Conservation (phyloP, 1,140 invertebrate genomes). For the Drosophila albomicans region DNA sequence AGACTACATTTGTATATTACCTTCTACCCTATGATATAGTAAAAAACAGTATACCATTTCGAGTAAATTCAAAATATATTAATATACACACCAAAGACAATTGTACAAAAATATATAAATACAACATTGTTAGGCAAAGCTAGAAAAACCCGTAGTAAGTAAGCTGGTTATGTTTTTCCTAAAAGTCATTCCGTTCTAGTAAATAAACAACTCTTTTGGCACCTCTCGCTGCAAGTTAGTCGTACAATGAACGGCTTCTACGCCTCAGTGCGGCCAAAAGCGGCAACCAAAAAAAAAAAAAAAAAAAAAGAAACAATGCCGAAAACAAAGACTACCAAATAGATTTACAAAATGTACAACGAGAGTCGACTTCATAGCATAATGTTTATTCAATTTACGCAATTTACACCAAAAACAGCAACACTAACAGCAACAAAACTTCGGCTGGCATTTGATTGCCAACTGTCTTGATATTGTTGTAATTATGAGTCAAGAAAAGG, state of each 20-base stretch:
- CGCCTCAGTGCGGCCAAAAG: constrained; percentile 61
- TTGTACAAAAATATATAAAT: too few relatives aligned
- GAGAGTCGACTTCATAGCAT: constrained; percentile 60
- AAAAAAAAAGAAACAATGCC: constrained; percentile 38
- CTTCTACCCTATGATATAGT: too few relatives aligned
- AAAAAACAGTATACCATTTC: too few relatives aligned
- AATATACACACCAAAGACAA: too few relatives aligned
- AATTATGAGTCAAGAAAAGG: constrained; percentile 65
- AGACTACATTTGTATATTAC: too few relatives aligned
- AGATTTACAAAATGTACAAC: constrained; percentile 70
- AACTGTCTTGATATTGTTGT: constrained; percentile 68
- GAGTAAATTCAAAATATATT: too few relatives aligned
- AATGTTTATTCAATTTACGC: constrained; percentile 81
- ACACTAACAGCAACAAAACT: constrained; percentile 35
- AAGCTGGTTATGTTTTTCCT: too few relatives aligned
- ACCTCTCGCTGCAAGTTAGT: constrained; percentile 42
- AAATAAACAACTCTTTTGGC: constrained; percentile 14
- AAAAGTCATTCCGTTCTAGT: background rate
- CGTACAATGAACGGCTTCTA: constrained; percentile 35
- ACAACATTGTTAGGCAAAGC: background rate
- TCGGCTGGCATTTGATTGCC: constrained; percentile 66
- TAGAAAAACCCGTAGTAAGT: background rate
- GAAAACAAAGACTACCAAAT: constrained; percentile 60
- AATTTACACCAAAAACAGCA: constrained; percentile 61
- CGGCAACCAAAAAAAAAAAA: constrained; percentile 23